Evolutionary conservation across 2,797 vertebrate species (phyloP).

Genomic region (Menidia menidia): DNA sequence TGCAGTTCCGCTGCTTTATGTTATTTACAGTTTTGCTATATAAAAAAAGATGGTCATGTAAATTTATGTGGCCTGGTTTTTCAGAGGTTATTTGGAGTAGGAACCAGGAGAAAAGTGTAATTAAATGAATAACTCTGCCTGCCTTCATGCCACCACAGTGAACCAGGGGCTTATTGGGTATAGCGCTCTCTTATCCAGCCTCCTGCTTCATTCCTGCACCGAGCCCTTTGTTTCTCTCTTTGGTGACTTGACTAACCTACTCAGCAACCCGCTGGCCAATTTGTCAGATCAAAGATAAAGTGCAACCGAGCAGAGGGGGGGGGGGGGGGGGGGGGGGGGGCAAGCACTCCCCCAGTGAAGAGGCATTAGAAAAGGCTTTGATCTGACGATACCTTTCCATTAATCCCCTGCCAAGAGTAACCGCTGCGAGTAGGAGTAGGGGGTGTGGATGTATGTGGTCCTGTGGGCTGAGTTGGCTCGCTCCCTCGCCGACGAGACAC

Average conservation of each 20-base stretch:
- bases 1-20: background rate
- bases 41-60: background rate
- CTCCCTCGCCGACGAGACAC: conserved; percentile 1
- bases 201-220: background rate
- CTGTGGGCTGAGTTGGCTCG: conserved; percentile 1
- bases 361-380: conserved; percentile 43
- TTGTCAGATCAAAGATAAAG: conserved; percentile 52
- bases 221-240: conserved; percentile 3
- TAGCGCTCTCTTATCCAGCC: background rate
- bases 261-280: conserved; percentile 31
- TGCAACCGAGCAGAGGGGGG: background rate
- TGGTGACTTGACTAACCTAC: conserved; percentile 25
- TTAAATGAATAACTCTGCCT: background rate
- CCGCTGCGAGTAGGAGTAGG: conserved; percentile 2
- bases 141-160: background rate
- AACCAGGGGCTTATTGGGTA: conserved; percentile 15
- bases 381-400: conserved; percentile 44
- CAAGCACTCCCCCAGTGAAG: conserved; percentile 24
- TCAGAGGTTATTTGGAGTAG: background rate
- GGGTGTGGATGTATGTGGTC: background rate
- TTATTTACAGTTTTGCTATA: background rate
- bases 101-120: background rate
- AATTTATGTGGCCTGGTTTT: background rate
- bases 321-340: conserved; percentile 1
- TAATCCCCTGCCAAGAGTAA: conserved; percentile 38